phyloP scores from a whole-genome alignment of 2,888 invertebrate genomes.

The Conops quadrifasciatus region DNA sequence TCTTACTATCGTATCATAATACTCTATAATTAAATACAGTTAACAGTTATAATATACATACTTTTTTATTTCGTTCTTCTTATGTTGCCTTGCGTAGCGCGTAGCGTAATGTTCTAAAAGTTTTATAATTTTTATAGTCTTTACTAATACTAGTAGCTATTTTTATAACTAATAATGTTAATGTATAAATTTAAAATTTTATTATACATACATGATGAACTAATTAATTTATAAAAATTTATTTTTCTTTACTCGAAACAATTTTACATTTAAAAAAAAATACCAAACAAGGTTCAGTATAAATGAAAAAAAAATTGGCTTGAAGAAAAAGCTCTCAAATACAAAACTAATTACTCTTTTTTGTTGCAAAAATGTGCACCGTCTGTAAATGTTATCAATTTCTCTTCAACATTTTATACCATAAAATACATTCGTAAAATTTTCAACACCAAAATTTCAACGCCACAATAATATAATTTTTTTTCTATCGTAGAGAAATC shows the following conservation, averaged over 20 bases:
- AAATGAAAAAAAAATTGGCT: slow-evolving; percentile 40
- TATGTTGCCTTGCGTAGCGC: slow-evolving; percentile 52
- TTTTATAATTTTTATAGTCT: slow-evolving; percentile 11
- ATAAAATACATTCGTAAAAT: no score
- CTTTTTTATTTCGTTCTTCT: slow-evolving; percentile 1
- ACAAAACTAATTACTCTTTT: no score
- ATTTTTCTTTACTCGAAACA: not conserved
- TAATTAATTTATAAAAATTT: not conserved
- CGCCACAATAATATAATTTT: no score
- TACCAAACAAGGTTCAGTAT: slow-evolving; percentile 45
- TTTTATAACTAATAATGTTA: not conserved
- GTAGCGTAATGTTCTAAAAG: slow-evolving; percentile 39
- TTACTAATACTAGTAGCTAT: not conserved
- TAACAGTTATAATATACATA: not conserved
- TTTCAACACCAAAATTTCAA: no score
- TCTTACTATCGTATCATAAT: not conserved
- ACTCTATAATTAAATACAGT: slow-evolving; percentile 22
- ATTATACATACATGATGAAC: not conserved
- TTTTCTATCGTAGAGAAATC: no score
- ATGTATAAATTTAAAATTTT: slow-evolving; percentile 4
- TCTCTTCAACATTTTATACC: no score
- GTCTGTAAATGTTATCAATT: no score
- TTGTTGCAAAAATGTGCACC: no score
- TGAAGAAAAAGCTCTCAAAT: slow-evolving; percentile 4
- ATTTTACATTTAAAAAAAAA: slow-evolving; percentile 12